Evolutionary conservation across 92 coral and sea anemone species (phyloP), one percentile per base, ranked within the genome.

Genomic region (Epizoanthus fatuus): DNA sequence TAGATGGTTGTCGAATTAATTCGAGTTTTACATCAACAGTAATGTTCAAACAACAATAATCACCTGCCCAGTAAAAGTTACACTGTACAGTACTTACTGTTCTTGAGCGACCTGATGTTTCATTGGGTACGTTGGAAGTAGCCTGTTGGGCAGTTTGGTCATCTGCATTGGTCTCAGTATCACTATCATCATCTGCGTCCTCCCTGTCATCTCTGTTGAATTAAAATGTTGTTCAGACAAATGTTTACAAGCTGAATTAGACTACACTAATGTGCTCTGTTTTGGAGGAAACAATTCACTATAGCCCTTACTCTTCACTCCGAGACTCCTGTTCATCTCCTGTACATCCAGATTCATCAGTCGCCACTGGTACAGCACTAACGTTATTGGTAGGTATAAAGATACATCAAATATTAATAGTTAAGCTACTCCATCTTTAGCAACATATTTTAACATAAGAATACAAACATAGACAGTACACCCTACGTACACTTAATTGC

Each of bases 171-270:
- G 35, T 51, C 44, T 70, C 56, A 16, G 3, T 49, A 70, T 70
- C 75, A 70, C 75, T 39, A 45, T 70, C 75, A 67, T 67, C 73
- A 44, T 45, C 75, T 70, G 75, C 37, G 47, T 70, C 75, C 44
- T 70, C 75, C 47, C 47, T 70, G 75, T 70, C 22, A 47, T 40
- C 45, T 40, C 45, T 40, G 45, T 40, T 40, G 57, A 45, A 70
- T 44, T 42, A 60, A 17, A 4, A 60, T 68, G 15, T 37, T 70
- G 56, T 1, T 70, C 47, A 7, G 17, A 70, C 19, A 70, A 40
- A 55, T 42, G 75, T 70, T 60, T 17, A 60, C 37, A 39, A 10
- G 51, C 16, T 66, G 16, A 66, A 66, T 40, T 40, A 40, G 6
- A 40, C 45, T 3, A 40, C 45, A 40, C 45, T 40, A 40, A 40